phyloP scores from a whole-genome alignment of 2,113 vertebrate species.

The Microcebus ravelobensis region DNA sequence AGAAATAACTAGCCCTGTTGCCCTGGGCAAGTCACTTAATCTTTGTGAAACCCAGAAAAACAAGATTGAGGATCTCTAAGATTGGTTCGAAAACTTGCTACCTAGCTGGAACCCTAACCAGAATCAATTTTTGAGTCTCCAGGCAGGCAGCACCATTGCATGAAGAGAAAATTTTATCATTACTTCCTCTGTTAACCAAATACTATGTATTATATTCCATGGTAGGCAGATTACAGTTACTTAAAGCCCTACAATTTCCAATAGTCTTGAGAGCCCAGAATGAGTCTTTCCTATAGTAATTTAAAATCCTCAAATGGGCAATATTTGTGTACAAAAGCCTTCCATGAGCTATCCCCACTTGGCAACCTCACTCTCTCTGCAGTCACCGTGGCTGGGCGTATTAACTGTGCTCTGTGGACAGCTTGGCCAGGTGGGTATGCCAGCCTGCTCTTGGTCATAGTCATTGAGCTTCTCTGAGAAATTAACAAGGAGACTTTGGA shows the following conservation, averaged over 20 bases:
- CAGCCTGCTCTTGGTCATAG: background rate
- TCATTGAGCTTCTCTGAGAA: background rate
- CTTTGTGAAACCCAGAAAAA: constrained; percentile 56
- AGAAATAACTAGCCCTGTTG: constrained; percentile 24
- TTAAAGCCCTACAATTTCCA: background rate
- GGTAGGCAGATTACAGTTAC: background rate
- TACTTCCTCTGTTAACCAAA: background rate
- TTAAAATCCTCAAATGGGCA: background rate
- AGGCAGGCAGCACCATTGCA: background rate
- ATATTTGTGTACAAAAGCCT: background rate
- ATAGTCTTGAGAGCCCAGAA: background rate
- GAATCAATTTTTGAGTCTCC: background rate
- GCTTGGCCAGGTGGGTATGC: background rate
- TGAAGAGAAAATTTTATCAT: background rate
- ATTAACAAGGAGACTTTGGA: background rate
- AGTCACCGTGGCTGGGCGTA: no score
- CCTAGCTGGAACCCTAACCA: background rate
- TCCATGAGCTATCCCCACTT: background rate
- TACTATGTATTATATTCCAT: background rate
- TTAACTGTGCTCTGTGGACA: background rate
- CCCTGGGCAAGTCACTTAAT: constrained; percentile 46
- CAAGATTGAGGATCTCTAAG: constrained; percentile 3
- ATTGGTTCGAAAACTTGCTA: background rate
- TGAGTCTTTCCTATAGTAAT: background rate
- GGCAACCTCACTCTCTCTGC: background rate